Percentiles rank a stretch among this genome's conserved stretches.
These are phyloP conservation scores for Pomatostomus ruficeps DNA, from an alignment of 2,113 vertebrate species.

Conservation along the genomic window DNA sequence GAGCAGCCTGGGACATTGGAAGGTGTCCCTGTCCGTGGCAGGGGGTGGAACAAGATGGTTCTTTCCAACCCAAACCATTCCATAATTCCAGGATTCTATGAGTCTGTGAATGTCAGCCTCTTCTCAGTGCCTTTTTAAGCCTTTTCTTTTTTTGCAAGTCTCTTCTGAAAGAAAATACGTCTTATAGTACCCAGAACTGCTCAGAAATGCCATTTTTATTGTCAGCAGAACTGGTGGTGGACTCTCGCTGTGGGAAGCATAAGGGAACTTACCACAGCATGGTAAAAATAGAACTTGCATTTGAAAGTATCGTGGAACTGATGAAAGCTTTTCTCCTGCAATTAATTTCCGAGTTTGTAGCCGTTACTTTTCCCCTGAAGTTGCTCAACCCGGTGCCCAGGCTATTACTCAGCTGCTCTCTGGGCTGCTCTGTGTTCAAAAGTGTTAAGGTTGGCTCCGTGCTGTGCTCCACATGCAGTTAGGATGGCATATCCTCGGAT, in stretches of 20 bases:
- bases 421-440: neutral
- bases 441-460: neutral
- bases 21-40: neutral
- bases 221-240: neutral
- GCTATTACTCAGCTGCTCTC: neutral
- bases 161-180: neutral
- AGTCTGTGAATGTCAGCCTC: neutral
- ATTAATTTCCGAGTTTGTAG: neutral
- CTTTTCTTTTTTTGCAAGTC: neutral
- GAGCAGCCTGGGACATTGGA: accelerated
- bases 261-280: neutral
- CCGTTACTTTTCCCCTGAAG: neutral
- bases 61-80: neutral
- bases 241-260: neutral
- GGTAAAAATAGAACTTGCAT: neutral
- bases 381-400: neutral
- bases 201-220: neutral
- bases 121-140: neutral
- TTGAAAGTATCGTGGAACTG: neutral
- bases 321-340: neutral
- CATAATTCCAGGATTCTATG: neutral
- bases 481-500: neutral
- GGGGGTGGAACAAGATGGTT: accelerated
- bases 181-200: neutral
- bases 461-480: neutral